Percentiles rank a stretch among this genome's conserved stretches.
Conservation (phyloP, 2,888 invertebrate species). For the Protodeltote pygarga region DNA sequence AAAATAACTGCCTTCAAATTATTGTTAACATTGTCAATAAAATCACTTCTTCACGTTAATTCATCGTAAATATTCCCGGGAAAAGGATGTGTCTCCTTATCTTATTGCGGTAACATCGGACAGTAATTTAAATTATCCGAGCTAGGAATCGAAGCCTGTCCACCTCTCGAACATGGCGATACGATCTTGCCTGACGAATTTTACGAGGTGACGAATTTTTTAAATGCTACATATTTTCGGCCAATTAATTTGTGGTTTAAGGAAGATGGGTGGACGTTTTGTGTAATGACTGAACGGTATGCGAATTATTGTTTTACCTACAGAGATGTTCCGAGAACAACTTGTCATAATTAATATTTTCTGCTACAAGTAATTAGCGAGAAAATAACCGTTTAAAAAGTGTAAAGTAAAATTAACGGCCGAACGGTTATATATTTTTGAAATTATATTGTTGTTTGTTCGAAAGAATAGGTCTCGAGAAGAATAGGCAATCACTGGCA, state of each 20-base stretch:
- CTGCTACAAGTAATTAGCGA: no score
- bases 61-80: slow-evolving; percentile 13
- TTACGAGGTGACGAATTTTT: slow-evolving; percentile 14
- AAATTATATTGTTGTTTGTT: no score
- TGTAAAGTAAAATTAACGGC: no score
- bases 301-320: no score
- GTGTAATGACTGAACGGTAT: not conserved
- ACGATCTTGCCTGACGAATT: no score
- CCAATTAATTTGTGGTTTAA: slow-evolving; percentile 22
- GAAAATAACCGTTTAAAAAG: no score
- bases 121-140: slow-evolving; percentile 19
- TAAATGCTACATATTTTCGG: slow-evolving; percentile 19
- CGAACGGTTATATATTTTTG: no score
- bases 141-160: slow-evolving; percentile 33
- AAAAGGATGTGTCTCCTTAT: slow-evolving; percentile 18
- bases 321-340: no score
- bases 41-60: slow-evolving; percentile 22
- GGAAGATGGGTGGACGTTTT: slow-evolving; percentile 1
- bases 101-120: not conserved
- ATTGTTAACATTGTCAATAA: slow-evolving; percentile 32
- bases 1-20: slow-evolving; percentile 18
- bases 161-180: slow-evolving; percentile 29
- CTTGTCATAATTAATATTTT: no score
- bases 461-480: no score
- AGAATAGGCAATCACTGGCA: no score